Evolutionary conservation across 2,797 vertebrate species (phyloP), one percentile per base, ranked within the genome.

Genomic region (Falco biarmicus): DNA sequence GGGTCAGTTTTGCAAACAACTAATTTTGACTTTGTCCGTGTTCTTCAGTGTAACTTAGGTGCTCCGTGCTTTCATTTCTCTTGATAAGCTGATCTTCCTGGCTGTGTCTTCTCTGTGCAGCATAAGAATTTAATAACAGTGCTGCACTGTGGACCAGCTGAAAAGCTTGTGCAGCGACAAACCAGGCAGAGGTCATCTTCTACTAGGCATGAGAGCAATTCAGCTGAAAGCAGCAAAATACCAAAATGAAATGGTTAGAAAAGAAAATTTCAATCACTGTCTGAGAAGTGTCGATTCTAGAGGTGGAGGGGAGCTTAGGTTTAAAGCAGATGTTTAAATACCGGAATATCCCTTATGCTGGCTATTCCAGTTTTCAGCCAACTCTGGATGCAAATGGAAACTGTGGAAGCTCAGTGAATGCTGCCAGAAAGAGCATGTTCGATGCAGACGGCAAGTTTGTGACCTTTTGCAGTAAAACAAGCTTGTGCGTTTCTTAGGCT

Each of bases 1-100:
- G 4, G 1, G 7, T 64, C 9, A 13, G 28, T 74, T 91, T 78
- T 68, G 37, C 43, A 73, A 83, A 28, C 37, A 84, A 57, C n/a
- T 56, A 0, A 4, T 70, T 92, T 86, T 63, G 21, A 28, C 0
- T 0, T 41, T 3, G 3, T 39, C 26, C 13, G 24, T 6, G 0
- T 45, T 82, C 89, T 90, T 45, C 63, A n/a, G 25, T 64, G 24
- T 87, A 77, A 41, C 9, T 56, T 39, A 19, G 6, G 13, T 89
- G 34, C 60, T 87, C 13, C 3, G 0, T 45, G 20, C 39, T 81
- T 81, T 74, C 5, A 3, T 78, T 89, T 87, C 17, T 73, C 29
- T 28, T 41, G 70, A 53, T 83, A 29, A 89, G n/a, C 17, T 71
- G 37, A 76, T 76, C 56, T 84, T 41, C 61, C 41, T 47, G 37